phyloP scores from a whole-genome alignment of 1,140 invertebrate species.

The Scylla paramamosain region DNA sequence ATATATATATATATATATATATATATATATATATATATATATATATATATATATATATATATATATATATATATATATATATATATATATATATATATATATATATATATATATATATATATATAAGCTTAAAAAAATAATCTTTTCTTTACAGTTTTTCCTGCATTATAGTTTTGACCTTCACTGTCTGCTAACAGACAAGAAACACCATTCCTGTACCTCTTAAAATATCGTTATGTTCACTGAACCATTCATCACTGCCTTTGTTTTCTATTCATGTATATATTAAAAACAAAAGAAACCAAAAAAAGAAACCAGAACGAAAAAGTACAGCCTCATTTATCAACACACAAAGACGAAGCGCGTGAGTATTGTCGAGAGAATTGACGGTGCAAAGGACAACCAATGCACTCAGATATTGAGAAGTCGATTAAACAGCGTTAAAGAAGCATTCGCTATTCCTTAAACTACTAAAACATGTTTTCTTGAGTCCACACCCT shows the following conservation, averaged over 20 bases:
- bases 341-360: too few species aligned
- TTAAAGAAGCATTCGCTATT: too few species aligned
- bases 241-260: not conserved
- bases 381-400: too few species aligned
- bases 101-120: constrained; percentile 49
- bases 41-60: constrained; percentile 51
- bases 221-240: not conserved
- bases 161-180: too few species aligned
- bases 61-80: constrained; percentile 51
- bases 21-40: constrained; percentile 51
- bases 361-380: too few species aligned
- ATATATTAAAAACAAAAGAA: not conserved
- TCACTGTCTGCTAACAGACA: too few species aligned
- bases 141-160: not conserved
- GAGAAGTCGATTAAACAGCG: too few species aligned
- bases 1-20: constrained; percentile 49
- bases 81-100: constrained; percentile 51
- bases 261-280: not conserved
- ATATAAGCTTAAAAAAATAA: constrained; percentile 30
- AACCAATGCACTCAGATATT: too few species aligned
- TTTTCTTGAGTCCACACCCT: too few species aligned
- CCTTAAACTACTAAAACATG: too few species aligned
- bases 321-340: not conserved
- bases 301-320: not conserved
- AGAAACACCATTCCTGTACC: too few species aligned